phyloP scores from a whole-genome alignment of 2,797 vertebrate species.

The Loris lydekkerianus region DNA sequence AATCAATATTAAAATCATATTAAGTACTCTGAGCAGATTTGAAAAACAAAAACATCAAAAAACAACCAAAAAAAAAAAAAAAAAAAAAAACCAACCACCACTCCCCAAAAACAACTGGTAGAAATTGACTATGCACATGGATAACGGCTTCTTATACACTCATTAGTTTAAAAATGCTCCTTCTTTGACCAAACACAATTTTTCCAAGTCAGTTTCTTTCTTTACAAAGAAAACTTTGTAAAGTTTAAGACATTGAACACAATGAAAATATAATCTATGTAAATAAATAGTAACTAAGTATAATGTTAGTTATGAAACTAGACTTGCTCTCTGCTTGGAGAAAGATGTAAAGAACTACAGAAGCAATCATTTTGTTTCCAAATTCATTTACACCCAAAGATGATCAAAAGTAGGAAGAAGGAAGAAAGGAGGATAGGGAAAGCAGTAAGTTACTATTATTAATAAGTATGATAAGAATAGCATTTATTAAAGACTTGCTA shows the following conservation, averaged over 20 bases:
- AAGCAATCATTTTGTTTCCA: constrained; percentile 35
- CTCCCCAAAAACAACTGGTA: no score
- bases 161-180: constrained; percentile 22
- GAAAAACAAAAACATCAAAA: not conserved
- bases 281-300: constrained; percentile 35
- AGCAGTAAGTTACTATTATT: not conserved
- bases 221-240: constrained; percentile 26
- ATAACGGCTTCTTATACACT: constrained; percentile 25
- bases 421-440: not conserved
- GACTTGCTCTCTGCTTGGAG: not conserved
- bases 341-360: not conserved
- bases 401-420: not conserved
- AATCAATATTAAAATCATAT: constrained; percentile 4
- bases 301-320: constrained; percentile 44
- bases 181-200: not conserved
- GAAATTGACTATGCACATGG: constrained; percentile 1
- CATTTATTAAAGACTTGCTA: constrained; percentile 13
- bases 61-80: no score
- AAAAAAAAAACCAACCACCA: no score
- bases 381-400: constrained; percentile 23
- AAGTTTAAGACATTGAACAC: not conserved
- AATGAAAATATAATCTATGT: not conserved
- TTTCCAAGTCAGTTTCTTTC: not conserved
- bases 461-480: not conserved
- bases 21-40: constrained; percentile 44